These are phyloP conservation scores for Montipora foliosa DNA, from an alignment of 64 coral and sea anemone species.

Conservation along the genomic window DNA sequence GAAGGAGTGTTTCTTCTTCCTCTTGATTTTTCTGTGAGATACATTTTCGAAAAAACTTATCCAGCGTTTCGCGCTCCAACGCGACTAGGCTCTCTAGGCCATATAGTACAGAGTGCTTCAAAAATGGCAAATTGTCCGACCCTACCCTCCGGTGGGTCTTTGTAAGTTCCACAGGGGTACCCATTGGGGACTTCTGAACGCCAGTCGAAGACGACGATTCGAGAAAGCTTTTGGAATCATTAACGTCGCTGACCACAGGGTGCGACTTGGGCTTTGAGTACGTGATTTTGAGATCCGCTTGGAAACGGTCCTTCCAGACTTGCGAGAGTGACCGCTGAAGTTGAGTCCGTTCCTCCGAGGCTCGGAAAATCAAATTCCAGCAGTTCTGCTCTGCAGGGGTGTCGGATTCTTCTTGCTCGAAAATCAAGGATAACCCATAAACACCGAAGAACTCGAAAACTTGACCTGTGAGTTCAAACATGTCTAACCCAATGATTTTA, in stretches of 20 bases:
- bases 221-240: conserved; percentile 31
- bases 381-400: conserved; percentile 33
- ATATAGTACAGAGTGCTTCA: conserved; percentile 41
- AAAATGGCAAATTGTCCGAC: conserved; percentile 86
- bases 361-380: conserved; percentile 89
- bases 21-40: conserved; percentile 67
- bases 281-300: conserved; percentile 83
- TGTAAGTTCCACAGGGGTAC: conserved; percentile 71
- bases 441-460: conserved; percentile 77
- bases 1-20: conserved; percentile 77
- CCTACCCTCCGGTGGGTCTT: conserved; percentile 86
- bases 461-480: conserved; percentile 69
- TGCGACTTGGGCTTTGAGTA: conserved; percentile 75
- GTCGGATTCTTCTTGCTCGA: conserved; percentile 60
- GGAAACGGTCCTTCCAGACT: conserved; percentile 94
- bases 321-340: conserved; percentile 92
- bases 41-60: conserved; percentile 75
- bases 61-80: conserved; percentile 68
- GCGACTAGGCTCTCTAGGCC: conserved; percentile 76
- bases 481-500: conserved; percentile 86
- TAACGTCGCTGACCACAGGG: conserved; percentile 4
- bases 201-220: conserved; percentile 31
- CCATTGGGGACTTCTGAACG: conserved; percentile 41
- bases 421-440: conserved; percentile 88
- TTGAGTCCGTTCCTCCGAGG: conserved; percentile 88